phyloP scores from a whole-genome alignment of 1,140 invertebrate species.

The Whitmania pigra region DNA sequence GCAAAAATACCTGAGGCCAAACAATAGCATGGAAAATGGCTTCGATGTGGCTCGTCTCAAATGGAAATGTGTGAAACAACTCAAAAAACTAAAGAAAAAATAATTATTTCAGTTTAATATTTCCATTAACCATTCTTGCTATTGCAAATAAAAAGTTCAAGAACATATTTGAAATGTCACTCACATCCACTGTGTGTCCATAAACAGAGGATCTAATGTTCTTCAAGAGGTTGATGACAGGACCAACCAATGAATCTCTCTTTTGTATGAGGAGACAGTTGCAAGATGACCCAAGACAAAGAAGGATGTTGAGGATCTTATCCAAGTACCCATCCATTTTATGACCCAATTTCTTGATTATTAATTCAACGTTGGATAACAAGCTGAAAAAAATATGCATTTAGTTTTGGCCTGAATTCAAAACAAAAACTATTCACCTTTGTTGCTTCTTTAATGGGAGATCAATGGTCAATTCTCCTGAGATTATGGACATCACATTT shows the following conservation, averaged over 20 bases:
- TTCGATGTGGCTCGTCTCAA: slow-evolving; percentile 57
- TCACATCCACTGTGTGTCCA: not conserved
- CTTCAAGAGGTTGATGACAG: slow-evolving; percentile 2
- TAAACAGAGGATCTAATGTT: slow-evolving; percentile 4
- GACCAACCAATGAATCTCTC: not conserved
- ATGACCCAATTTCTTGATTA: slow-evolving; percentile 72
- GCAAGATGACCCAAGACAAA: slow-evolving; percentile 52
- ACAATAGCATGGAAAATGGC: slow-evolving; percentile 63
- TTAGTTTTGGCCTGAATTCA: not conserved
- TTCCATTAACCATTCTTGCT: not conserved
- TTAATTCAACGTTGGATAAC: slow-evolving; percentile 60
- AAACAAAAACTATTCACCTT: slow-evolving; percentile 30
- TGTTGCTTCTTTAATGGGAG: slow-evolving; percentile 37
- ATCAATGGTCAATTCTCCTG: slow-evolving; percentile 28
- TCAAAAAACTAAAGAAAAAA: slow-evolving; percentile 56
- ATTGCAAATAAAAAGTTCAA: not conserved
- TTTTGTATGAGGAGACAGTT: not conserved
- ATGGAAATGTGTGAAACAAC: slow-evolving; percentile 62
- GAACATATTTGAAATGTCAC: not conserved
- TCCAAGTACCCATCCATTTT: slow-evolving; percentile 56
- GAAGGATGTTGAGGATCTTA: slow-evolving; percentile 57
- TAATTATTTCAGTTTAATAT: not conserved
- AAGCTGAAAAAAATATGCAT: slow-evolving; percentile 42
- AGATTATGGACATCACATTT: slow-evolving; percentile 15
- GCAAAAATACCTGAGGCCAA: slow-evolving; percentile 57